Base-by-base conservation (phyloP, 2,113 vertebrate genomes). In the Bubalus kerabau region DNA sequence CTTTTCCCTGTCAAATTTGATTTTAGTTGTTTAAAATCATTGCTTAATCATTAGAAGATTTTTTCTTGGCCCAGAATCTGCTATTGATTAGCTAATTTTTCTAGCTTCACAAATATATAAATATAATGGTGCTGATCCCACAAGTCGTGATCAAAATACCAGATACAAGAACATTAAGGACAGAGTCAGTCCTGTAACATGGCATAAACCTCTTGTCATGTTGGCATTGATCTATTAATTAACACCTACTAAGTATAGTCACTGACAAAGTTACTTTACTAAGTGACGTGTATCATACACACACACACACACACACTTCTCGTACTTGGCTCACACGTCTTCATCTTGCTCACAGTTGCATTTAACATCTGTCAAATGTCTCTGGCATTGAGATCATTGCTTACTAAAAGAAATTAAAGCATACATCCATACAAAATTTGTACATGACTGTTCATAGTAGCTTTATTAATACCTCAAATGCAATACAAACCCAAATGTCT, bases 371-470 rank as follows among this genome's bases (percentile, higher is more conserved):
- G 74, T 43, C 48, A 48, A 94, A 54, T 87, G 50, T 23, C 64
- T 97, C 93, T 84, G 78, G 48, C 91, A 94, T 91, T 97, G 57
- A 95, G 19, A 80, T 57, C 23, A 92, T 90, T 92, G 56, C 43
- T 67, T 92, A 90, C 15, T 57, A 95, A 87, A 36, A 91, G 50
- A 91, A 91, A 62, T 88, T 92, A 84, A 96, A 96, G 83, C 19
- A 88, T 52, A 59, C 23, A 85, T 88, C 32, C 56, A 86, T 36
- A 57, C 50, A 93, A 97, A 97, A 71, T 13, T 46, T 96, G 13
- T 28, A 81, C 6, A 84, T 71, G 36, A 97, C 83, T 93, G 62
- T 78, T 95, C 60, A 83, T 28, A 91, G 30, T 21, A 84, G 82
- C 46, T 96, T 91, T 82, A 62, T 74, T 95, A 83, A 87, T 76